Base-by-base conservation (phyloP, 2,797 vertebrate species). In the Adrianichthys oophorus region DNA sequence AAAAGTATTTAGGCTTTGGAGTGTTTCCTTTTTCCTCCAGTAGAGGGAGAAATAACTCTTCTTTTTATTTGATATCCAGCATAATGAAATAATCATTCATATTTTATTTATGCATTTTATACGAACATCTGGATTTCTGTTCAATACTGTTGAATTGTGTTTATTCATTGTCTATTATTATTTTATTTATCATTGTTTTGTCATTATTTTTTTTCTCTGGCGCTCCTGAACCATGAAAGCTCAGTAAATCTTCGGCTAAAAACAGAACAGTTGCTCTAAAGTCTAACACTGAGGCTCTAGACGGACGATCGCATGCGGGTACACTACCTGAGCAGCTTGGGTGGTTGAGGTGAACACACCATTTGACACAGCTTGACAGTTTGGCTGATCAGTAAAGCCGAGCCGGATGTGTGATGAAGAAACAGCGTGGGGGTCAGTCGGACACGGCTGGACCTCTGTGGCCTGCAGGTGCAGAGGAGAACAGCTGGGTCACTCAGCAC, bases 341-440 rank as follows among this genome's bases (percentile, higher is more conserved):
- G 82, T 69, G 62, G 65, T 49, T 48, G 88, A 64, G 48, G 73
- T 77, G 71, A 79, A 87, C 62, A 92, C 79, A 23, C 92, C 92
- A 4, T 92, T 94, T 72, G 90, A 90, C 62, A 92, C 88, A 52
- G 85, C 75, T 75, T 77, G 88, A 85, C 69, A 86, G 85, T 72
- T 72, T 15, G 76, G 65, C 78, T 84, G 89, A 60, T 92, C 85
- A 42, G 74, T 65, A 72, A 92, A 91, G 66, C 81, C 89, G 85
- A 93, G 84, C 52, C 89, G 91, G 65, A 94, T 80, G 14, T 93
- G 91, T 48, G 89, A 89, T 2, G 90, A 88, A 57, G 91, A 92
- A 67, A 88, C 74, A 49, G 84, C 75, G 78, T 79, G 85, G 60
- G 85, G 66, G 74, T 91, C 91, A 69, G 85, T 78, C 69, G 83